Base-by-base conservation (phyloP, 2,888 invertebrate species). In the Archaeoteleia sp. region DNA sequence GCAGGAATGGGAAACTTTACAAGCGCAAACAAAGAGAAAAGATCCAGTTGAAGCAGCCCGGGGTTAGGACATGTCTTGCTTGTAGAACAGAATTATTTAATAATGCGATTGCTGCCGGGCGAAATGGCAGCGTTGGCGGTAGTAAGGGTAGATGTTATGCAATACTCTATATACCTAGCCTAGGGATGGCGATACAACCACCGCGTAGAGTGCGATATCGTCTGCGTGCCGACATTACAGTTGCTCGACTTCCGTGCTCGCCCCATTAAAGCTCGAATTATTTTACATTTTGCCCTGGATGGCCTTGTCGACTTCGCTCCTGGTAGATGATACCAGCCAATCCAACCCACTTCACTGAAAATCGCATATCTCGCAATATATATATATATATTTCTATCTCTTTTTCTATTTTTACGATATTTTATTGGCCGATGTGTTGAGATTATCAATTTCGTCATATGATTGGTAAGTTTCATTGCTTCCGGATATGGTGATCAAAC, bases 141-240 rank as follows among this genome's bases (percentile, higher is more conserved):
- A 37, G 37, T 20, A 51, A 60, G 51, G 45, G 61, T 53, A 45
- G 61, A 53, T 39, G 43, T 61, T 61, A 61, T 61, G 51, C 61
- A 53, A 51, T 30, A 39, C 37, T 45, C 25, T 34, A 27, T 32
- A n/a, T n/a, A n/a, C 40, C 35, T 2, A 13, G 42, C 17, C n/a
- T n/a, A n/a, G 10, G 34, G 14, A 37, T 30, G 45, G 32, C 45
- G 32, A 61, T 61, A 45, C 39, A 45, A 20, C 54, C 10, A 34
- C 17, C 34, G 32, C 32, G 12, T 7, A 25, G 25, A 29, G 27
- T 10, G 42, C 46, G 54, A 53, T 62, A 53, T 45, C 35, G 53
- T 40, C 61, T 46, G 53, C 53, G 34, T 53, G 53, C 34, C 46
- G 40, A 35, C 53, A 12, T 58, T 60, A 60, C 34, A 60, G 57